phyloP scores from a whole-genome alignment of 1,140 invertebrate genomes.

The Drosophila truncata region DNA sequence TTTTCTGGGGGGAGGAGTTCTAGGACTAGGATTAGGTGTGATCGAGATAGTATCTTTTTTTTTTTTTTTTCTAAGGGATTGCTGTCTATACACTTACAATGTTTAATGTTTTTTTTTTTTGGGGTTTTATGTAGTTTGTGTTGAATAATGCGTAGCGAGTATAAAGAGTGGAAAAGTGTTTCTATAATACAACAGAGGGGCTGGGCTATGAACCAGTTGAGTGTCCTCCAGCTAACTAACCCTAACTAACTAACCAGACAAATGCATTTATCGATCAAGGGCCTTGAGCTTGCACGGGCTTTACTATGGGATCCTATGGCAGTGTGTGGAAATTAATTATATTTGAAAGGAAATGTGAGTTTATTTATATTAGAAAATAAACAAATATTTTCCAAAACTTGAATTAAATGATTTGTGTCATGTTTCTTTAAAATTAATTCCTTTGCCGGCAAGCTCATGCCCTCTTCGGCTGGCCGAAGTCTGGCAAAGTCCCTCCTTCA shows the following conservation, averaged over 20 bases:
- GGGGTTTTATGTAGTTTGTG: slow-evolving; percentile 13
- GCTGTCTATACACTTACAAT: slow-evolving; percentile 74
- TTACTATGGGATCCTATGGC: background rate
- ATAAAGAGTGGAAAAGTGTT: slow-evolving; percentile 80
- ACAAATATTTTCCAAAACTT: too few species aligned
- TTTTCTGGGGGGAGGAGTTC: slow-evolving; percentile 4
- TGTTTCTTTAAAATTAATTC: background rate
- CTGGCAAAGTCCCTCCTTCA: background rate
- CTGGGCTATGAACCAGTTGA: slow-evolving; percentile 24
- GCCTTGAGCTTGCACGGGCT: slow-evolving; percentile 25
- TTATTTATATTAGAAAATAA: background rate
- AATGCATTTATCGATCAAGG: slow-evolving; percentile 37
- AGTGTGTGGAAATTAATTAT: background rate
- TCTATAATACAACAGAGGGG: slow-evolving; percentile 76
- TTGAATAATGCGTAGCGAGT: slow-evolving; percentile 69
- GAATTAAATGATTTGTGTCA: background rate
- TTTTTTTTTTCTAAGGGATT: slow-evolving; percentile 18
- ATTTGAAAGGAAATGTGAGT: too few species aligned
- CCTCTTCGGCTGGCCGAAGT: slow-evolving; percentile 54
- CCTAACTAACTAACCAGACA: slow-evolving; percentile 57
- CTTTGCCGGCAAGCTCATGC: slow-evolving; percentile 32
- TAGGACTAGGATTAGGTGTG: slow-evolving; percentile 32
- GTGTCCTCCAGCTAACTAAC: slow-evolving; percentile 59
- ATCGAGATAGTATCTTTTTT: slow-evolving; percentile 14
- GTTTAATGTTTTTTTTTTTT: slow-evolving; percentile 8